Conservation (phyloP, 2,888 invertebrate genomes). For the Aphrophora alni region DNA sequence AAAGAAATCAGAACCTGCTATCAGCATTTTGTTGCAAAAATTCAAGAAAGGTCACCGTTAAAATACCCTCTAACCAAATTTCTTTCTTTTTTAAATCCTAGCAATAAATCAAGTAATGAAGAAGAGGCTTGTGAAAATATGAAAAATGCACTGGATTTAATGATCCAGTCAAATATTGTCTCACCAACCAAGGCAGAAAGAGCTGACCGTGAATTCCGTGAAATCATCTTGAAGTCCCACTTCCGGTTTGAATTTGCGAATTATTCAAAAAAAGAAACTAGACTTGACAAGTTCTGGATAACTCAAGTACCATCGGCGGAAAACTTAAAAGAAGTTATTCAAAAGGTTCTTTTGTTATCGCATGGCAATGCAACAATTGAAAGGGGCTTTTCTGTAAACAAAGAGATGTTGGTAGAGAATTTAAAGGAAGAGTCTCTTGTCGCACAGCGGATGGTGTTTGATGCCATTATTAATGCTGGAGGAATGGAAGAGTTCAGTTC, state of each 20-base stretch:
- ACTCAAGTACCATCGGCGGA: not conserved
- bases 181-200: not conserved
- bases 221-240: not conserved
- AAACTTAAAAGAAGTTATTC: not conserved
- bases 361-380: constrained; percentile 6
- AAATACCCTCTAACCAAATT: not conserved
- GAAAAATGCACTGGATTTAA: not conserved
- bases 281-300: not conserved
- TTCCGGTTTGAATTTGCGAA: not conserved
- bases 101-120: not conserved
- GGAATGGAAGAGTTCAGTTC: not conserved
- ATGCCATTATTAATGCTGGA: not conserved
- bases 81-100: not conserved
- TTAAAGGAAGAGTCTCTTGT: constrained; percentile 8
- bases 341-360: not conserved
- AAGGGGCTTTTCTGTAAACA: constrained; percentile 26
- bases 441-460: not conserved
- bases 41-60: not conserved
- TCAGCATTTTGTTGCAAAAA: not conserved
- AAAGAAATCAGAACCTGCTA: not conserved
- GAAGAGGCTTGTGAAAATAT: not conserved
- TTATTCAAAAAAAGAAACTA: not conserved
- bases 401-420: constrained; percentile 20
- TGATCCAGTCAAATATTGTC: not conserved
- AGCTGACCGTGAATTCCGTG: not conserved